Evolutionary conservation across 2,888 invertebrate genomes (phyloP), one percentile per base, ranked within the genome.

Genomic region (Eulithis testata): DNA sequence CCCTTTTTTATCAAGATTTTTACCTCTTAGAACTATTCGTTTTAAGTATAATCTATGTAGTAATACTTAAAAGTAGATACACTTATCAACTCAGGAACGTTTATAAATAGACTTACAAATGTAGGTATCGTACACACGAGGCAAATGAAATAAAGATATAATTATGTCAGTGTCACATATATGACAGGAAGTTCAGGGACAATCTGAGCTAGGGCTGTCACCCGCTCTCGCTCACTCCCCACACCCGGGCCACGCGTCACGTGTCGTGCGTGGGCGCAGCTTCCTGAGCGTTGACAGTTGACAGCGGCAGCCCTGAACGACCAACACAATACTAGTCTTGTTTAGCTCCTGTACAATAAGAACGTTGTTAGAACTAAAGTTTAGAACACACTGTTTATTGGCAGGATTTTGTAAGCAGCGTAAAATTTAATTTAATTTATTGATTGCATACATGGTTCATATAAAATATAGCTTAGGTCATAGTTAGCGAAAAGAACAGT

Each of bases 201-300:
- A 31, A 12, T 47, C 49, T 3, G 11, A 8, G 8, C n/a, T 49
- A 60, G 64, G 64, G 64, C 11, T 60, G 51, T 44, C 64, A 51
- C 59, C 36, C 67, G 69, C 73, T 45, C 9, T 11, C 63, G 61
- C 71, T 68, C 50, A 44, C 57, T 40, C 11, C 58, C 31, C 53
- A 56, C 54, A 59, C 61, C 53, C 49, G n/a, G n/a, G 50, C 61
- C 52, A 71, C 74, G 70, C 74, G 70, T 74, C 67, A 72, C 61
- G 62, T 55, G 67, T 49, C 60, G 60, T 76, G 84, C 84, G 83
- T 82, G 77, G 82, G 82, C 74, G 77, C 80, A 76, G 78, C 74
- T 80, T 81, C 79, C 82, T 77, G 70, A 45, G 60, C 63, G 61
- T 70, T 78, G 81, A 81, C 82, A 81, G 79, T 73, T 79, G 82